Evolutionary conservation across 2,113 vertebrate species (phyloP), one percentile per base, ranked within the genome.

Genomic region (Indri indri): DNA sequence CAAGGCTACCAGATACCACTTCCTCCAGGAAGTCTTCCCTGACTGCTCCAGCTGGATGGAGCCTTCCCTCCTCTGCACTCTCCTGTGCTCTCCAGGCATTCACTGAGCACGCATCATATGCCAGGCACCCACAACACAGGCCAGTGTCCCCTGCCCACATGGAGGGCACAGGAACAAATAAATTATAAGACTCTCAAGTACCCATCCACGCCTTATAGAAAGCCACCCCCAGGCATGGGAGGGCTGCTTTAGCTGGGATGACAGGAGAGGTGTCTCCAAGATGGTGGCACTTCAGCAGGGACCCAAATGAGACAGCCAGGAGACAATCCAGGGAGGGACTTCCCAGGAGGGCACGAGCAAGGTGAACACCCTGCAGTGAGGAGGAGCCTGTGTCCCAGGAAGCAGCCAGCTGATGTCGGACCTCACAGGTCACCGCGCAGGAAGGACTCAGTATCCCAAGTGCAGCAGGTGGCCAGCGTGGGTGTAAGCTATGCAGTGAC

Each of bases 1-100:
- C 20, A 63, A 16, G 73, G 52, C 16, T 16, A 12, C 20, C n/a
- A 80, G 5, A 30, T 0, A 8, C 47, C 34, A 6, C 70, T 47
- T 84, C 76, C 40, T 80, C 70, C 63, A 59, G 82, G 82, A 65
- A 63, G 80, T 14, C 90, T 61, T 63, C 94, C 37, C 17, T 80
- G n/a, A 42, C 25, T 77, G 68, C 57, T 52, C 45, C 94, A 82
- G 50, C 14, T 27, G 7, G 50, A 57, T 6, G 4, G 9, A 13
- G 8, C 9, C 20, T 30, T 12, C 34, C n/a, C 22, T 23, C 8
- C 42, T 42, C 42, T 52, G 17, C 1, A 45, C 32, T n/a, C 45
- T 5, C 18, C 54, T 40, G 0, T 1, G 2, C n/a, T 73, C 54
- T 14, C 16, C 18, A 57, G 37, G 47, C 81, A 54, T 17, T 47